Evolutionary conservation across 2,113 vertebrate species (phyloP).

Genomic region (Chitala chitala): DNA sequence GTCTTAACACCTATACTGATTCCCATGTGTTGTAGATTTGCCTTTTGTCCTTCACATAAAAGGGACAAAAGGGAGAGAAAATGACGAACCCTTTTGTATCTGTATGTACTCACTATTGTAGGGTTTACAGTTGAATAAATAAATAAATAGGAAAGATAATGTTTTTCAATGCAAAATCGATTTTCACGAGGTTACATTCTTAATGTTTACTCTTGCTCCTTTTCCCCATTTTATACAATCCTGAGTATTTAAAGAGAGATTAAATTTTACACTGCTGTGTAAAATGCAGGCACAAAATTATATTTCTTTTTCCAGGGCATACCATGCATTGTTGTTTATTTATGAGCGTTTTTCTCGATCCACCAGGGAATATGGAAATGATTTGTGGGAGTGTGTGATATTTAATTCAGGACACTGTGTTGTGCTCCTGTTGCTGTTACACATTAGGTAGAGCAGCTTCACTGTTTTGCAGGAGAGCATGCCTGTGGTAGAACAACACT

Average conservation of each 20-base stretch:
- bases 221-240: constrained; percentile 77
- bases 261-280: constrained; percentile 84
- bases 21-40: neutral
- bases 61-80: constrained; percentile 31
- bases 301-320: constrained; percentile 81
- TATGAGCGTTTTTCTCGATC: constrained; percentile 76
- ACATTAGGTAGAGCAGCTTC: constrained; percentile 21
- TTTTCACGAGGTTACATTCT: constrained; percentile 84
- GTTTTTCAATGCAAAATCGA: constrained; percentile 80
- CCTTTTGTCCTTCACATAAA: constrained; percentile 22
- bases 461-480: constrained; percentile 22
- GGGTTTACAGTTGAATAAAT: constrained; percentile 58
- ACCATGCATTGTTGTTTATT: constrained; percentile 90
- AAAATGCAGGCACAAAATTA: constrained; percentile 93
- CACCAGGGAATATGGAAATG: constrained; percentile 91
- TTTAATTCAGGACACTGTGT: constrained; percentile 73
- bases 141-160: constrained; percentile 65
- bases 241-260: constrained; percentile 89
- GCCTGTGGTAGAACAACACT: constrained; percentile 32
- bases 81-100: constrained; percentile 49
- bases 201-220: constrained; percentile 69
- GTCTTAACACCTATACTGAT: constrained; percentile 12
- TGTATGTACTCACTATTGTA: constrained; percentile 48
- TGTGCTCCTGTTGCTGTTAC: constrained; percentile 36
- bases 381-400: constrained; percentile 82